These are phyloP conservation scores for Phalacrocorax pelagicus DNA, from an alignment of 2,113 vertebrate genomes.

Conservation along the genomic window DNA sequence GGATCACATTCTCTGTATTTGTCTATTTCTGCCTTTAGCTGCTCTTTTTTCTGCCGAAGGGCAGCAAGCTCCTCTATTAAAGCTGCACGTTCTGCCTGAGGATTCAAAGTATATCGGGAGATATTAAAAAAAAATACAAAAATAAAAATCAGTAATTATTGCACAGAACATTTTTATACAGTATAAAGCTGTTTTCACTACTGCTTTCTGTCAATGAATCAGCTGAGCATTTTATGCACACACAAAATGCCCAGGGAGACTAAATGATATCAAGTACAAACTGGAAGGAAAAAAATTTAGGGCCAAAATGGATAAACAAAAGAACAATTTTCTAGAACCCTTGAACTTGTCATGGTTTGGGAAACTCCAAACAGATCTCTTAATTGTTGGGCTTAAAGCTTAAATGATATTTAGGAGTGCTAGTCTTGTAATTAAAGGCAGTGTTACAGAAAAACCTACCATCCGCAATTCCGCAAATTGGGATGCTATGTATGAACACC, in stretches of 20 bases:
- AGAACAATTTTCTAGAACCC: background rate
- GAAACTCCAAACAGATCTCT: background rate
- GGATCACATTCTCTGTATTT: conserved; percentile 94
- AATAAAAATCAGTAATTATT: background rate
- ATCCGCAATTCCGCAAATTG: background rate
- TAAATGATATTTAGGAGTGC: background rate
- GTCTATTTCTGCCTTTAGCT: conserved; percentile 84
- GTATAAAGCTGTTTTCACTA: background rate
- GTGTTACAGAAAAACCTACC: background rate
- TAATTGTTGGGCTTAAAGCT: background rate
- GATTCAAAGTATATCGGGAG: conserved; percentile 27
- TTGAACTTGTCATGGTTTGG: background rate
- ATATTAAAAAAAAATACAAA: background rate
- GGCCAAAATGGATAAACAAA: background rate
- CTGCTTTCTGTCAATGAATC: background rate
- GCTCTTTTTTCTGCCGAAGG: conserved; percentile 78
- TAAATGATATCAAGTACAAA: background rate
- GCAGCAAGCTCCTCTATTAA: conserved; percentile 80
- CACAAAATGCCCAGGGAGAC: background rate
- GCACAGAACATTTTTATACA: background rate
- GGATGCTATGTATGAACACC: background rate
- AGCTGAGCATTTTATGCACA: background rate
- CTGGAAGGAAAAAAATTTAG: background rate
- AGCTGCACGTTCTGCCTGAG: conserved; percentile 81
- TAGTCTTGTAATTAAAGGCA: background rate